Conservation (phyloP, 2,797 vertebrate genomes). For the Balearica regulorum region DNA sequence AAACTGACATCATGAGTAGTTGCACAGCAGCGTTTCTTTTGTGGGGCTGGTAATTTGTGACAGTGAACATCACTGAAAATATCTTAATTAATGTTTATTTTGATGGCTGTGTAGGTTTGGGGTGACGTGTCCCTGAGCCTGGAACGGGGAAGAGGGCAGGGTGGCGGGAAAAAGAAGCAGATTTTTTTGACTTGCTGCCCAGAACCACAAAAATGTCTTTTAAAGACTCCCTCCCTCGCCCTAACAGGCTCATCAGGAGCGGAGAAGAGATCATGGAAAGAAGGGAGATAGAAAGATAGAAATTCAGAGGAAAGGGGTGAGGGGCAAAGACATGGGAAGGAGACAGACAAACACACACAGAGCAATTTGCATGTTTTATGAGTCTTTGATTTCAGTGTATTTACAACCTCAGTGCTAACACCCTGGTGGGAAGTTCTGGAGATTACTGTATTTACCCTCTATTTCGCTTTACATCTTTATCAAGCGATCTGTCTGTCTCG, state of each 20-base stretch:
- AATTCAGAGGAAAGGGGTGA: conserved; percentile 38
- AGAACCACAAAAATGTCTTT: conserved; percentile 66
- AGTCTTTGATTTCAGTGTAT: conserved; percentile 58
- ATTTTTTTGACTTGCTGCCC: conserved; percentile 54
- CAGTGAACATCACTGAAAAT: conserved; percentile 27
- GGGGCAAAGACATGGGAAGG: conserved; percentile 58
- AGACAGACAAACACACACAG: conserved; percentile 45
- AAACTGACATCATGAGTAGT: conserved; percentile 54
- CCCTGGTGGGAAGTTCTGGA: conserved; percentile 51
- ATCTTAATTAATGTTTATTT: conserved; percentile 67
- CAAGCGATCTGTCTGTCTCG: conserved; percentile 49
- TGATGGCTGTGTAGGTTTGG: conserved; percentile 50
- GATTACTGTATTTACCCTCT: conserved; percentile 50
- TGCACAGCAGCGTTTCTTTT: conserved; percentile 31
- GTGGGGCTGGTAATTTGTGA: conserved; percentile 60
- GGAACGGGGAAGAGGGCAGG: background rate
- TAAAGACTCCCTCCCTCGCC: conserved; percentile 47
- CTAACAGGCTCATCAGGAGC: conserved; percentile 45
- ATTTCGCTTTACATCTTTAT: conserved; percentile 50
- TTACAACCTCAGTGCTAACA: conserved; percentile 55
- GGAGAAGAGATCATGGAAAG: conserved; percentile 19
- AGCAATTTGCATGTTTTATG: conserved; percentile 67
- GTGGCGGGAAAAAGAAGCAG: background rate
- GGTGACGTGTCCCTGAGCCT: conserved; percentile 49
- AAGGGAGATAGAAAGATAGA: conserved; percentile 56